phyloP scores from a whole-genome alignment of 2,113 vertebrate species.

The Sylvietta virens region DNA sequence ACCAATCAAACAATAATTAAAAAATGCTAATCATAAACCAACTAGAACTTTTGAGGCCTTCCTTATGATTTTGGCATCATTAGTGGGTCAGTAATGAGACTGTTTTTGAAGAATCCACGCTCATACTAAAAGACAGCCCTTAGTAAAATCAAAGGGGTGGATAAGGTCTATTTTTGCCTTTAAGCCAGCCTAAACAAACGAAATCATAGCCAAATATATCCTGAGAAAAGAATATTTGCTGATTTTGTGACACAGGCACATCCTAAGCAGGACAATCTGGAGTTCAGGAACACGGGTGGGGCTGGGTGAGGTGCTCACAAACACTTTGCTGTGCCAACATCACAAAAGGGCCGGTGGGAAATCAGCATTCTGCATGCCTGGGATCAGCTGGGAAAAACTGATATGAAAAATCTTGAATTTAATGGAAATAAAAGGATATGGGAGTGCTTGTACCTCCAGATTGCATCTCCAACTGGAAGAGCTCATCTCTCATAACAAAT shows the following conservation, averaged over 20 bases:
- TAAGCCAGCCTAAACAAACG: background rate
- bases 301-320: background rate
- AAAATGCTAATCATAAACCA: background rate
- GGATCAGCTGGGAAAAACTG: background rate
- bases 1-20: background rate
- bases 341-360: background rate
- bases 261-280: rapidly evolving
- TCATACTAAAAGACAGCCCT: background rate
- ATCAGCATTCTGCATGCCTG: background rate
- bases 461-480: background rate
- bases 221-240: background rate
- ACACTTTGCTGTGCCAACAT: background rate
- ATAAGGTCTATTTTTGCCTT: background rate
- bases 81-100: background rate
- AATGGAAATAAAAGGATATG: background rate
- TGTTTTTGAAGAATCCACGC: background rate
- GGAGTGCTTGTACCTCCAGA: background rate
- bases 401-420: background rate
- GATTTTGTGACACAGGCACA: rapidly evolving
- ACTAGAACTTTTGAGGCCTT: background rate
- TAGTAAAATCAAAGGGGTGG: background rate
- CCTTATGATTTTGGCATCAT: background rate
- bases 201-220: rapidly evolving
- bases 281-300: rapidly evolving
- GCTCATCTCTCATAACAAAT: background rate